Base-by-base conservation (phyloP, 2,797 vertebrate genomes). In the Aphelocoma californica region DNA sequence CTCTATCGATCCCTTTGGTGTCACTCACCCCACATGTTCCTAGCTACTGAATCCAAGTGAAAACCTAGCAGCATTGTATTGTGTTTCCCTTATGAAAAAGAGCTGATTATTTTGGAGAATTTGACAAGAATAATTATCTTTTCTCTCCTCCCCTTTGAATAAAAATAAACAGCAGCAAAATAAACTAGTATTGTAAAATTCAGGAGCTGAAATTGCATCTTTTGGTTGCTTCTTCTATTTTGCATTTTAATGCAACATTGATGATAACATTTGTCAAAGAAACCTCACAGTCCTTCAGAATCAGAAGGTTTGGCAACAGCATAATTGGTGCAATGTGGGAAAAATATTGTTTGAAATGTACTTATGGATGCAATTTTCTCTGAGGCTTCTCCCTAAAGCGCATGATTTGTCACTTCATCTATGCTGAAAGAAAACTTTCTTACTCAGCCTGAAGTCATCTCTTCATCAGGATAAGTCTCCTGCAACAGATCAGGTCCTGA, bases 261-360 rank as follows among this genome's bases (percentile, higher is more conserved):
- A 92, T 96, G 94, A 92, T 94, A 92, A 77, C 93, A 94, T 97
- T 97, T 97, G 95, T 95, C 93, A 94, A 90, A 92, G 94, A 97
- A 96, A 56, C 67, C 75, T 89, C 91, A 83, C 81, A 94, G 94
- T 92, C 69, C 93, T 93, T 97, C 64, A 75, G 88, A 91, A 83
- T 93, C 95, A 70, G 67, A 90, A 92, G 93, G 89, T 97, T 96
- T 65, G 36, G 91, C 70, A 91, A 87, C 66, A 81, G 67, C 38
- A 13, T 96, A 96, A 87, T 97, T 96, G 96, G 96, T 95, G 82
- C 91, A 38, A 42, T 93, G 86, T 87, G 72, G 81, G 84, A 94
- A 95, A 97, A 97, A 97, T 92, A 91, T 95, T 95, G 92, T 95
- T 96, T 65, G 45, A 96, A 96, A 96, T 78, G 82, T 94, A 95